Evolutionary conservation across 2,888 invertebrate genomes (phyloP).

Genomic region (Nomada fucata): DNA sequence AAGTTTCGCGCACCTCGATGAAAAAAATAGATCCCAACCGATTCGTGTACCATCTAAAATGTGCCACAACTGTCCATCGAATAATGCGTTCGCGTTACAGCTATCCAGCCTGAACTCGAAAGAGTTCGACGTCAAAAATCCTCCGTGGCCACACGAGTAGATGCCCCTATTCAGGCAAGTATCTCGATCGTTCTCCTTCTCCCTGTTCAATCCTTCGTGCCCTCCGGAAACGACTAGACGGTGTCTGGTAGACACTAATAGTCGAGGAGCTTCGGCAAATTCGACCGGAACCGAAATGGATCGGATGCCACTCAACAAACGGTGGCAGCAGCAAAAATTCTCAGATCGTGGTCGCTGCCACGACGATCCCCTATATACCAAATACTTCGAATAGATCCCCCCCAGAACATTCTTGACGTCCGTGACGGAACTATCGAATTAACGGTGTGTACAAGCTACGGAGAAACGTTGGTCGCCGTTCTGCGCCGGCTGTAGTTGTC

Average conservation of each 20-base stretch:
- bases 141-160: conserved; percentile 16
- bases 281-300: conserved; percentile 56
- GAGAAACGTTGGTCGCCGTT: conserved; percentile 48
- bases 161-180: conserved; percentile 28
- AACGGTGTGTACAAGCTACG: conserved; percentile 60
- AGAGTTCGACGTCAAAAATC: conserved; percentile 7
- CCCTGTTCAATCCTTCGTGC: conserved; percentile 28
- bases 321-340: conserved; percentile 61
- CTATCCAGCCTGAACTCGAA: not conserved
- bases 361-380: conserved; percentile 34
- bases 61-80: too few species aligned
- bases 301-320: conserved; percentile 55
- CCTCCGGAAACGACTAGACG: conserved; percentile 21
- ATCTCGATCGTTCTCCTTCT: conserved; percentile 1
- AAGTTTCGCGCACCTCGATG: too few species aligned
- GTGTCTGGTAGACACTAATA: conserved; percentile 30
- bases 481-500: conserved; percentile 39
- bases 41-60: too few species aligned
- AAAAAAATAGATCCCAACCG: too few species aligned
- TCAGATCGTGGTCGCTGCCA: conserved; percentile 48
- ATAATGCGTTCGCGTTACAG: not conserved
- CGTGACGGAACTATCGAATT: conserved; percentile 71
- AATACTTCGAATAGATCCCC: conserved; percentile 69
- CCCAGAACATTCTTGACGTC: conserved; percentile 71
- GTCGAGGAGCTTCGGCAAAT: conserved; percentile 51